A percentile compares a stretch with the other conserved stretches of the same genome.
These are phyloP conservation scores for Toxonevra muliebris DNA, from an alignment of 2,888 invertebrate species.

Conservation along the genomic window DNA sequence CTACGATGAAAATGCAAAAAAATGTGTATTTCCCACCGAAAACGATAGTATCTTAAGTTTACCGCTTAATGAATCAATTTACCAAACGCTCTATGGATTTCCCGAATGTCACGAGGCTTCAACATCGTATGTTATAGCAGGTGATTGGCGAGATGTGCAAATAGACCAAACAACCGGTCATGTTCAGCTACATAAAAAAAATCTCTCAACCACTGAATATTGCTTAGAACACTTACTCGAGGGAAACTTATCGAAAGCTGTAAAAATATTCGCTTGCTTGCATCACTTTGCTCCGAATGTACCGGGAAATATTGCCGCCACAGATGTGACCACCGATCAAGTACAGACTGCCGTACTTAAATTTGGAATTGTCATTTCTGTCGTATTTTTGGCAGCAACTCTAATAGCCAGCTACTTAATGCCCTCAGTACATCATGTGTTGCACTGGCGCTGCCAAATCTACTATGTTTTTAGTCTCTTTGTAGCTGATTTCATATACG, in stretches of 20 bases:
- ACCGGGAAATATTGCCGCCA: constrained; percentile 20
- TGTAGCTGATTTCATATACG: constrained; percentile 81
- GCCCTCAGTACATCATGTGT: constrained; percentile 84
- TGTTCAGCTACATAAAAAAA: constrained; percentile 46
- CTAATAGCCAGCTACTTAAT: constrained; percentile 81
- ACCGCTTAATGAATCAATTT: constrained; percentile 42
- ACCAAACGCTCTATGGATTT: constrained; percentile 54
- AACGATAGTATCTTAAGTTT: constrained; percentile 44
- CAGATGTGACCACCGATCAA: constrained; percentile 42
- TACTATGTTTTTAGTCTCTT: constrained; percentile 86
- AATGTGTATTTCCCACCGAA: constrained; percentile 55
- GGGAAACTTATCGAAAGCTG: constrained; percentile 36
- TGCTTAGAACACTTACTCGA: constrained; percentile 52
- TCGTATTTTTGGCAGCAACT: constrained; percentile 82
- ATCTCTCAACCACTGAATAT: constrained; percentile 48
- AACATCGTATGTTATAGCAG: constrained; percentile 54
- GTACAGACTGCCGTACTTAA: constrained; percentile 79
- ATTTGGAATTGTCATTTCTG: constrained; percentile 80
- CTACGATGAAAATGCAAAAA: constrained; percentile 69
- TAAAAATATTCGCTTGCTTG: constrained; percentile 73
- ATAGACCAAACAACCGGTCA: constrained; percentile 40
- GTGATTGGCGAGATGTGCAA: constrained; percentile 50
- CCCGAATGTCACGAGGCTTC: constrained; percentile 47
- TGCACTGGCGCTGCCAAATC: constrained; percentile 90
- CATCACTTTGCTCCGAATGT: constrained; percentile 66